These are phyloP conservation scores for Pelecanus crispus DNA, from an alignment of 2,113 vertebrate genomes.

Conservation along the genomic window DNA sequence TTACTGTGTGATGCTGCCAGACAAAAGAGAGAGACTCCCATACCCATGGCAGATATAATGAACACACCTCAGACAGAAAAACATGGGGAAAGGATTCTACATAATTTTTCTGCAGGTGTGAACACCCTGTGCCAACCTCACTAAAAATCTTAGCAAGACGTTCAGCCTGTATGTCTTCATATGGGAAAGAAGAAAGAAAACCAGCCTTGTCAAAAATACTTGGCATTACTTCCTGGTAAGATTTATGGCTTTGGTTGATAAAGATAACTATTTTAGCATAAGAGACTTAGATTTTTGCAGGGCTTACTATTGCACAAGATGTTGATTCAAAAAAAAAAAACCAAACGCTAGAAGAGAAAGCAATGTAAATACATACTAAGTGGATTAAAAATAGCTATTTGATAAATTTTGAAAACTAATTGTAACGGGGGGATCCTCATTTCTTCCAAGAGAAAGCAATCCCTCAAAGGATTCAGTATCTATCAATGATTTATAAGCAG, in stretches of 20 bases:
- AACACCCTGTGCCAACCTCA: not conserved
- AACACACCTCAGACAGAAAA: not conserved
- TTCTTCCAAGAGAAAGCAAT: conserved; percentile 12
- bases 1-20: not conserved
- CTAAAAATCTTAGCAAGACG: not conserved
- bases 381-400: not conserved
- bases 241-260: not conserved
- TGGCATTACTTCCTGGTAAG: not conserved
- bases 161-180: not conserved
- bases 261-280: not conserved
- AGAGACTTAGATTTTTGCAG: not conserved
- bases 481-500: conserved; percentile 29
- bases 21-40: not conserved
- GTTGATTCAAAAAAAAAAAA: not conserved
- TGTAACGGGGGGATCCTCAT: not conserved
- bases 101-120: not conserved
- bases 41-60: fast-evolving
- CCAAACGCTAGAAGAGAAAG: not conserved
- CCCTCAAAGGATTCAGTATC: conserved; percentile 8
- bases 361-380: not conserved
- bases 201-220: not conserved
- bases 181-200: not conserved
- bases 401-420: conserved; percentile 17
- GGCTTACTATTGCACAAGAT: not conserved
- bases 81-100: not conserved